These are phyloP conservation scores for Araneus ventricosus DNA, from an alignment of 1,140 invertebrate genomes.

Conservation along the genomic window DNA sequence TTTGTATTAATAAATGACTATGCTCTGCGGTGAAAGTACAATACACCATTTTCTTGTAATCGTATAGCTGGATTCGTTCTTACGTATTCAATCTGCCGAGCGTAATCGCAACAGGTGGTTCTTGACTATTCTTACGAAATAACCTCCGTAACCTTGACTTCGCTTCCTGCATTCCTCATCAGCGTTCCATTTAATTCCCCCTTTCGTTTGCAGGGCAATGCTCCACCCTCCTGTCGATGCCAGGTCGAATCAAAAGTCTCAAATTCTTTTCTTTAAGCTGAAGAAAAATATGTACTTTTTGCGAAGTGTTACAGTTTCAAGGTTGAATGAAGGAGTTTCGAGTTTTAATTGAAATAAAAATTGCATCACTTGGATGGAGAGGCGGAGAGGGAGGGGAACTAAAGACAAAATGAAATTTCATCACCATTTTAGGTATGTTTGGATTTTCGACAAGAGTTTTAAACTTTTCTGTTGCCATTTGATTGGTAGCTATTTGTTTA, in stretches of 20 bases:
- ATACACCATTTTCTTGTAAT: neutral
- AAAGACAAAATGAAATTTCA: no score
- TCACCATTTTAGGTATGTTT: no score
- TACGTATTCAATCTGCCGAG: neutral
- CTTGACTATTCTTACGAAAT: neutral
- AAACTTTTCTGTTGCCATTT: no score
- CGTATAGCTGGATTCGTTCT: neutral
- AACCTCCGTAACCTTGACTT: neutral
- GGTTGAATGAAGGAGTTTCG: neutral
- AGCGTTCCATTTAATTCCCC: neutral
- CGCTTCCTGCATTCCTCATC: neutral
- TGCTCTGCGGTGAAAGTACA: no score
- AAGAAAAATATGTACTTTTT: neutral
- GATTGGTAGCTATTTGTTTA: no score
- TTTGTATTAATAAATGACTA: no score
- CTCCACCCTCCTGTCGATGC: neutral
- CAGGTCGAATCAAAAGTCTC: neutral
- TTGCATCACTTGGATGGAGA: no score
- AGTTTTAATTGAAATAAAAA: neutral
- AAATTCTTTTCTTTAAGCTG: neutral
- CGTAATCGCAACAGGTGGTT: neutral
- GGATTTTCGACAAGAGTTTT: no score
- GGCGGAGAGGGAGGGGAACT: neutral
- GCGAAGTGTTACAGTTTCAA: neutral
- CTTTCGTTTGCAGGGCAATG: neutral